Base-by-base conservation (phyloP, 1,140 invertebrate genomes). In the Caenorhabditis remanei region DNA sequence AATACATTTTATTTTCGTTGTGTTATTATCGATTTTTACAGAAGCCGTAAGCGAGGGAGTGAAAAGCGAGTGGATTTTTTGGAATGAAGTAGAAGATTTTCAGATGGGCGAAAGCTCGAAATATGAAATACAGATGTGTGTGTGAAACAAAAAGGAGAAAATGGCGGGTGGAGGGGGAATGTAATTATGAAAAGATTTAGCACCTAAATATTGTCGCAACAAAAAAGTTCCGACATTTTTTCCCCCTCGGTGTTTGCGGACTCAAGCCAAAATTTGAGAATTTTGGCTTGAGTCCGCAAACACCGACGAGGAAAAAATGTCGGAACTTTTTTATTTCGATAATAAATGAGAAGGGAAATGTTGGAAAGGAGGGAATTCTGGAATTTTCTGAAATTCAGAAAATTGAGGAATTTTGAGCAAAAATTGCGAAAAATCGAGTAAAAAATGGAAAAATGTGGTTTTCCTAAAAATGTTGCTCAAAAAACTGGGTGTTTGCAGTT, bases 11-110 rank as follows among this genome's bases (percentile, higher is more conserved):
- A 53, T 53, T 53, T 53, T 63, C 32, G 61, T 63, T 58, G 11
- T 58, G n/a, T 63, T 63, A 32, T 32, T 63, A 63, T 32, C n/a
- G 9, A 58, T 8, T n/a, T 53, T 53, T 58, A 14, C 32, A n/a
- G 63, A 79, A 79, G 71, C 71, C 71, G 71, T 79, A 79, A 79
- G 71, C 71, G 21, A 79, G n/a, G 13, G 71, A 24, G 40, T 46
- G n/a, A 50, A 46, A 43, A 43, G 40, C 7, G 46, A 53, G 13
- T 3, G 50, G 13, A 14, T 7, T 46, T 24, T 19, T 46, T 50
- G 43, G 71, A 50, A 79, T 50, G 43, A 50, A 79, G 46, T 79
- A 48, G 71, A 71, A 43, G 19, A 32, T n/a, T 43, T 46, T 19
- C 8, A 8, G 56, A 19, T n/a, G 67, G 41, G 46, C 21, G n/a